These are phyloP conservation scores for Myotis brandtii DNA, from an alignment of 2,113 vertebrate genomes.

Conservation along the genomic window DNA sequence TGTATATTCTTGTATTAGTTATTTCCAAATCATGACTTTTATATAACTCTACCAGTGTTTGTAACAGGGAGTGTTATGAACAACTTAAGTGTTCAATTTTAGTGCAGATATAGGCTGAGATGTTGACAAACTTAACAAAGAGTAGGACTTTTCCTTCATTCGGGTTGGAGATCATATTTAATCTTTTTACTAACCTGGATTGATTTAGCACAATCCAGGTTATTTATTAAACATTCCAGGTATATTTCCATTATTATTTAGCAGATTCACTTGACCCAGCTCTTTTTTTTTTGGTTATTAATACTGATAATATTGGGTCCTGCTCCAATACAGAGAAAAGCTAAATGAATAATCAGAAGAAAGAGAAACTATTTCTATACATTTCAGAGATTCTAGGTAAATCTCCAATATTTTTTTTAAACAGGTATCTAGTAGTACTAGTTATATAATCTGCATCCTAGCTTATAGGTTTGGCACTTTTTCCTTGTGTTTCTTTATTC, in stretches of 20 bases:
- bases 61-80: background rate
- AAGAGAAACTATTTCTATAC: background rate
- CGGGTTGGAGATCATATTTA: background rate
- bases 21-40: constrained; percentile 31
- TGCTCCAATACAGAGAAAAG: background rate
- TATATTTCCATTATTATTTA: background rate
- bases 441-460: background rate
- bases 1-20: background rate
- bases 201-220: background rate
- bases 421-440: background rate
- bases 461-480: background rate
- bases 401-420: background rate
- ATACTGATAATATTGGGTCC: background rate
- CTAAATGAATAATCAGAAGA: constrained; percentile 29
- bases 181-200: background rate
- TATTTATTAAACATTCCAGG: background rate
- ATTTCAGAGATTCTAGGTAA: constrained; percentile 28
- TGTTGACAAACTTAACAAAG: constrained; percentile 12
- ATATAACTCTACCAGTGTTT: background rate
- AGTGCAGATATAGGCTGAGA: background rate
- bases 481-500: background rate
- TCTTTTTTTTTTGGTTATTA: background rate
- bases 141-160: background rate
- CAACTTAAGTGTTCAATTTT: constrained; percentile 15
- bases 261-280: background rate